Conservation (phyloP, 2,113 vertebrate genomes). For the Neoarius graeffei region DNA sequence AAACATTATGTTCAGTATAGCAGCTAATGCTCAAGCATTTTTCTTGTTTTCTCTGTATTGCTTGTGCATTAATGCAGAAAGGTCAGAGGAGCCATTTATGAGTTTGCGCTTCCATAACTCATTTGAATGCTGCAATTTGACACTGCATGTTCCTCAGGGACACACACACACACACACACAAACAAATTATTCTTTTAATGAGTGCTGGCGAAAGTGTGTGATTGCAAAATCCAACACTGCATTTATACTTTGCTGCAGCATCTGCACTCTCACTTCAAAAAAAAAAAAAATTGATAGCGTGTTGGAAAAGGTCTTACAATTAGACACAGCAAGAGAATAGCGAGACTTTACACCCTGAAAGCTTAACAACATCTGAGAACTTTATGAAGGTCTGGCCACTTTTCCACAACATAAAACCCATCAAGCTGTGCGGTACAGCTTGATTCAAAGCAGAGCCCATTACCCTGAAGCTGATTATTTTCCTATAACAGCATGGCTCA, state of each 20-base stretch:
- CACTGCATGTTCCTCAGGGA: constrained; percentile 53
- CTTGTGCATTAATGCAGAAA: constrained; percentile 64
- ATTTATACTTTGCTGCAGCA: neutral
- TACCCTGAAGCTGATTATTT: neutral
- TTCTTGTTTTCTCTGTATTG: constrained; percentile 48
- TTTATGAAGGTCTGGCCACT: neutral
- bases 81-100: constrained; percentile 68
- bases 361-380: neutral
- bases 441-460: neutral
- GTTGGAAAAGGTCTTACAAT: neutral
- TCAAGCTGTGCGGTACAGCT: neutral
- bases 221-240: neutral
- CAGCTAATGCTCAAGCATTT: constrained; percentile 64
- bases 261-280: neutral
- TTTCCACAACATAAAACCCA: neutral
- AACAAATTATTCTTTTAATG: neutral
- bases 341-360: neutral
- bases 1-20: constrained; percentile 57
- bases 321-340: neutral
- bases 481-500: neutral
- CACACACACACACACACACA: neutral
- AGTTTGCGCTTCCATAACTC: constrained; percentile 66
- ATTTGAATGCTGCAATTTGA: constrained; percentile 70
- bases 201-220: neutral
- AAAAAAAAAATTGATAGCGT: neutral